Evolutionary conservation across 2,888 invertebrate genomes (phyloP).

Genomic region (Monochamus alternatus): DNA sequence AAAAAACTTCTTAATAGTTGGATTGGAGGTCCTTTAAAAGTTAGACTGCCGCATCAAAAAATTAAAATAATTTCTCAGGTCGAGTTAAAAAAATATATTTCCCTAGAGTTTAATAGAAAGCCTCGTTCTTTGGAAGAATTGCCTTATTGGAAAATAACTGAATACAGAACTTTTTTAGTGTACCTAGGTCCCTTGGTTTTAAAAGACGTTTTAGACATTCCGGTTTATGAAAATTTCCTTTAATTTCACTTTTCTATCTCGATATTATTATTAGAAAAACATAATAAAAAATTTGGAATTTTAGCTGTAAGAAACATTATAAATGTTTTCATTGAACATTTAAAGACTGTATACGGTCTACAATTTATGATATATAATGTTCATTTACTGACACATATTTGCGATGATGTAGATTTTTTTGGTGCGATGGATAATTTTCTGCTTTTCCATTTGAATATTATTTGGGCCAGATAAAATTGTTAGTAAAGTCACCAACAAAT

Average conservation of each 20-base stretch:
- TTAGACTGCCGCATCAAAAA: constrained; percentile 37
- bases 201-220: constrained; percentile 36
- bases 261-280: constrained; percentile 17
- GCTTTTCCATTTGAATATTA: constrained; percentile 45
- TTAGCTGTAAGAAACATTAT: constrained; percentile 27
- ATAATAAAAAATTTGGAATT: constrained; percentile 22
- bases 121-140: constrained; percentile 34
- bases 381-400: constrained; percentile 42
- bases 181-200: constrained; percentile 39
- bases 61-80: constrained; percentile 31
- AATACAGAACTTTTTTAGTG: constrained; percentile 41
- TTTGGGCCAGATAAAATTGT: constrained; percentile 33
- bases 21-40: constrained; percentile 33
- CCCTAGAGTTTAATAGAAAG: constrained; percentile 40
- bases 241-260: constrained; percentile 29
- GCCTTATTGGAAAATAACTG: constrained; percentile 42
- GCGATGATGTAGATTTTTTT: constrained; percentile 41
- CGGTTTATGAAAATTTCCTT: constrained; percentile 35
- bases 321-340: constrained; percentile 39
- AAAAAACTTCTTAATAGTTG: constrained; percentile 41
- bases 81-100: constrained; percentile 32
- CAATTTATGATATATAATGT: constrained; percentile 42
- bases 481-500: constrained; percentile 33
- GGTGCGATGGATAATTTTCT: constrained; percentile 35
- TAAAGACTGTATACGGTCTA: constrained; percentile 34